These are phyloP conservation scores for Lymantria monacha DNA, from an alignment of 2,888 invertebrate genomes.

Conservation along the genomic window DNA sequence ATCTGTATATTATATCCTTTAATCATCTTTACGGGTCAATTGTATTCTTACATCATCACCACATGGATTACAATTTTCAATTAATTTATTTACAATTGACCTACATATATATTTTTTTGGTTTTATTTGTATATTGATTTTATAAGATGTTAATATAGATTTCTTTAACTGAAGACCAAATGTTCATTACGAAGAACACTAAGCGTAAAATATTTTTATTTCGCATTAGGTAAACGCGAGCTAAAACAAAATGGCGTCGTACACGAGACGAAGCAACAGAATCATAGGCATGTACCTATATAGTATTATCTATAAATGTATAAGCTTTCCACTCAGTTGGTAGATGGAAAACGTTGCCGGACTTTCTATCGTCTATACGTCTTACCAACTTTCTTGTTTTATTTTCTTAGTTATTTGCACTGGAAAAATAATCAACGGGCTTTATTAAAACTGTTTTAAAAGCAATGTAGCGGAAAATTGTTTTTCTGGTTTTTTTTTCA, in stretches of 20 bases:
- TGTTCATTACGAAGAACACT: too few relatives aligned
- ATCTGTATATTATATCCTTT: too few relatives aligned
- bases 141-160: too few relatives aligned
- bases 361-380: slow-evolving; percentile 35
- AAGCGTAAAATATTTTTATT: too few relatives aligned
- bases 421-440: slow-evolving; percentile 27
- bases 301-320: background rate
- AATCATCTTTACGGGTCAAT: too few relatives aligned
- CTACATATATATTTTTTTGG: too few relatives aligned
- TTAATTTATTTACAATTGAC: too few relatives aligned
- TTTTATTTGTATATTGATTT: too few relatives aligned
- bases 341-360: slow-evolving; percentile 36
- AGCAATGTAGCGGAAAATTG: slow-evolving; percentile 14
- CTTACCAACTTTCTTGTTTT: slow-evolving; percentile 29
- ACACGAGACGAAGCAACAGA: background rate
- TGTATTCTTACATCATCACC: too few relatives aligned
- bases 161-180: too few relatives aligned
- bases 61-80: too few relatives aligned
- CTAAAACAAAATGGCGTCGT: background rate
- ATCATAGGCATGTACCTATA: background rate
- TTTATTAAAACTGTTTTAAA: slow-evolving; percentile 25
- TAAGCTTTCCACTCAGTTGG: slow-evolving; percentile 22
- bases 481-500: slow-evolving; percentile 11
- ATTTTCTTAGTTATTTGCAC: slow-evolving; percentile 25
- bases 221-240: too few relatives aligned